Conservation (phyloP, 2,797 vertebrate genomes). For the Chaenodraco wilsoni region DNA sequence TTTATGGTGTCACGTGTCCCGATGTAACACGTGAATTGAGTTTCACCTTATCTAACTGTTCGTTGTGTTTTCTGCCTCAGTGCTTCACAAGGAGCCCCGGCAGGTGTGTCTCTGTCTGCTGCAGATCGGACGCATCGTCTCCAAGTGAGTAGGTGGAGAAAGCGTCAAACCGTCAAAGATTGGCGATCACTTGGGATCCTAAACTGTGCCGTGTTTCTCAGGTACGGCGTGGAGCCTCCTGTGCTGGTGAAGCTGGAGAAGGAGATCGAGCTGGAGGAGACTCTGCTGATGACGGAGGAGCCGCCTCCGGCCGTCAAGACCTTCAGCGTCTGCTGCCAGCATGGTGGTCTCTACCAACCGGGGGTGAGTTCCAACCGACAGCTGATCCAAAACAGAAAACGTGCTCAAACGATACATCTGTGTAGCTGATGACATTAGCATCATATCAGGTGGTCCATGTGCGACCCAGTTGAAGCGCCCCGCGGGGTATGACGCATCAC, state of each 20-base stretch:
- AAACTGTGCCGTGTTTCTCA: slow-evolving; percentile 53
- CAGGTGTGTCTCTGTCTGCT: slow-evolving; percentile 97
- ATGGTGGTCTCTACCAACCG: slow-evolving; percentile 88
- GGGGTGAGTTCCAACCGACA: slow-evolving; percentile 82
- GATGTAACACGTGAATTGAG: not conserved
- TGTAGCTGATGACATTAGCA: slow-evolving; percentile 32
- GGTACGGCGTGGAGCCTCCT: slow-evolving; percentile 95
- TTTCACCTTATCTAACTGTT: not conserved
- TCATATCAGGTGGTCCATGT: slow-evolving; percentile 45
- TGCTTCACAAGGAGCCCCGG: slow-evolving; percentile 96
- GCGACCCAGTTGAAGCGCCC: slow-evolving; percentile 62
- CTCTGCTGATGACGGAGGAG: slow-evolving; percentile 87
- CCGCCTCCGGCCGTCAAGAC: slow-evolving; percentile 85
- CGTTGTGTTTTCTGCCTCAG: slow-evolving; percentile 70
- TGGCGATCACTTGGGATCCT: not conserved
- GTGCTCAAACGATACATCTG: no score
- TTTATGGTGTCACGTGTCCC: slow-evolving; percentile 26
- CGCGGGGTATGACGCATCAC: slow-evolving; percentile 50
- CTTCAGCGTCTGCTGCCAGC: slow-evolving; percentile 92
- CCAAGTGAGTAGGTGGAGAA: slow-evolving; percentile 81
- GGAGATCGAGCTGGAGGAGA: slow-evolving; percentile 97
- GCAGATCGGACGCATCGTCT: slow-evolving; percentile 94
- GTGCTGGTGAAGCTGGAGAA: slow-evolving; percentile 96
- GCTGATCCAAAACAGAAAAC: no score
- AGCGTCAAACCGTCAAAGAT: no score